Conservation (phyloP, 1,140 invertebrate genomes). For the Nasonia vitripennis region DNA sequence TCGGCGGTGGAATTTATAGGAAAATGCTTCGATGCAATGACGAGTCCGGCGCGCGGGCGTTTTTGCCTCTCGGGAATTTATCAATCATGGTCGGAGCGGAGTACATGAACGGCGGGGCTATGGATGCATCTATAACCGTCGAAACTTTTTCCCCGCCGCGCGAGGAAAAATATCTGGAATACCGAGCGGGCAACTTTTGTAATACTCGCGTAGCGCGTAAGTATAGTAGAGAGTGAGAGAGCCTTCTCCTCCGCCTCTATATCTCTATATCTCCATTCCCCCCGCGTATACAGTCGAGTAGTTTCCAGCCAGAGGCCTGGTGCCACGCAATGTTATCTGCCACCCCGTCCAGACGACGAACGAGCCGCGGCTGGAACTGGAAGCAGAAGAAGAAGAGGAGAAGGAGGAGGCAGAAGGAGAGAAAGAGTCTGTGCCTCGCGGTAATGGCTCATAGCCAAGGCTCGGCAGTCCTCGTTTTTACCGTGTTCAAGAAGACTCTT, state of each 20-base stretch:
- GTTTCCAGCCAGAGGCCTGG: constrained; percentile 69
- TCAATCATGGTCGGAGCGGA: background rate
- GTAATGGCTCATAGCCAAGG: constrained; percentile 72
- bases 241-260: constrained; percentile 5
- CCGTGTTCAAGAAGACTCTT: constrained; percentile 35
- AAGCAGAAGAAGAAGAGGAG: constrained; percentile 53
- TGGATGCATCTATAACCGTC: background rate
- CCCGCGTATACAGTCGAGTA: constrained; percentile 61
- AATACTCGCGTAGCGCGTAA: background rate
- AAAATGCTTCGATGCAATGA: background rate
- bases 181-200: background rate
- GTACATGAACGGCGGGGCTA: background rate
- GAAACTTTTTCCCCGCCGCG: background rate
- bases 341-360: constrained; percentile 66
- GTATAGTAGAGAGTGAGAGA: constrained; percentile 16
- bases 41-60: background rate
- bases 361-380: constrained; percentile 37
- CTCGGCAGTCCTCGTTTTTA: constrained; percentile 58
- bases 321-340: constrained; percentile 74
- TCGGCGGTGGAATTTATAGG: background rate
- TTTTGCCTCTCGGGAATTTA: background rate
- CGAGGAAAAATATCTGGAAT: background rate
- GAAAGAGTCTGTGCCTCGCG: constrained; percentile 63
- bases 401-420: constrained; percentile 53
- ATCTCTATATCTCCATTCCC: constrained; percentile 55